Base-by-base conservation (phyloP, 2,888 invertebrate species). In the Eristalis arbustorum region DNA sequence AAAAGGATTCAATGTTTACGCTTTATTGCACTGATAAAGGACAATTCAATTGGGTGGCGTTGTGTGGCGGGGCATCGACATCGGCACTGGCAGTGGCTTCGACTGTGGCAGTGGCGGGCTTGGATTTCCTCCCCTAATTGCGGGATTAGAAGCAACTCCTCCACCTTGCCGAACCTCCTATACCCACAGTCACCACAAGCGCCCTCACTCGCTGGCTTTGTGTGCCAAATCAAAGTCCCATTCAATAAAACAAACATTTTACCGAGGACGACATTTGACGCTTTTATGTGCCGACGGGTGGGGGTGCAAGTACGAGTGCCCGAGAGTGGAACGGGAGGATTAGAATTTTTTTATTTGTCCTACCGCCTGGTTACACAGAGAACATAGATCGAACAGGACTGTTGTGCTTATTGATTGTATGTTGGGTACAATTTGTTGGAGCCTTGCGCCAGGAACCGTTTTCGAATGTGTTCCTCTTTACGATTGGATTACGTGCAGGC, bases 241-340 rank as follows among this genome's bases (percentile, higher is more conserved):
- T 87, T 87, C 87, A 75, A 83, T 78, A 74, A 62, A 83, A 83
- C 87, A 72, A 73, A 75, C 74, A 83, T 83, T 87, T 81, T 81
- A 81, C 73, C 75, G 87, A 83, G 83, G 75, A 79, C 83, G 83
- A 83, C 83, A 79, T 87, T 83, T 87, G 83, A 83, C 87, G 78
- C 83, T 83, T 83, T 83, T 87, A 82, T 40, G 62, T 3, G 42
- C 42, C 14, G 56, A 28, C 23, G 8, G 57, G 23, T 66, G 13
- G 34, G 13, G 61, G 68, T 14, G 34, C 2, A 1, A 13, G 22
- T n/a, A 10, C 10, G 8, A 31, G 42, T 68, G 42, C 22, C 28
- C 13, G 37, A 40, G 37, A 40, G 62, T 61, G 22, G 81, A 61
- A 68, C 68, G 25, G 25, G 61, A 59, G 83, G 87, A 78, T 87